Percentiles rank a stretch among this genome's conserved stretches.
These are phyloP conservation scores for Siniperca knerii DNA, from an alignment of 2,113 vertebrate species.

Conservation along the genomic window DNA sequence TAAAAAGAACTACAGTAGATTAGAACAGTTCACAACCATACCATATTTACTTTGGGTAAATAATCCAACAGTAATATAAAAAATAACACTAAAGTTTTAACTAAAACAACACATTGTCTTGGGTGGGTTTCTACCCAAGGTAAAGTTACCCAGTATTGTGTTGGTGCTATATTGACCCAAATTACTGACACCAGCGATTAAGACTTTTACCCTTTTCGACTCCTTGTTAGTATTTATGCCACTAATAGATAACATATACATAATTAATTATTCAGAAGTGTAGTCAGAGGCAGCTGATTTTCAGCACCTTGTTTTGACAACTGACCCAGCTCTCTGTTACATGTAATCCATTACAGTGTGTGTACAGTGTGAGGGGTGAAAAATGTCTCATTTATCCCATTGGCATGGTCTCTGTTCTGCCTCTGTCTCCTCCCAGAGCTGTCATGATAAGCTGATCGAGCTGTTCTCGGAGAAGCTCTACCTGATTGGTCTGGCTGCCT, in stretches of 20 bases:
- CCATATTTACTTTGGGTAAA: not conserved
- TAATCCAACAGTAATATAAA: not conserved
- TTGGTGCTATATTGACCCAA: not conserved
- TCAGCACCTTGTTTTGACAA: conserved; percentile 22
- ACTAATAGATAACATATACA: not conserved
- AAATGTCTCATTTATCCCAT: not conserved
- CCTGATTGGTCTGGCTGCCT: conserved; percentile 92
- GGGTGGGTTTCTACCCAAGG: not conserved
- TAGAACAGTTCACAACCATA: not conserved
- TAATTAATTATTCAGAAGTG: conserved; percentile 28
- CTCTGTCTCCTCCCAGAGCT: conserved; percentile 75
- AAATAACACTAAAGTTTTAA: not conserved
- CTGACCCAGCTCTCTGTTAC: conserved; percentile 1
- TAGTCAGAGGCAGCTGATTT: not conserved
- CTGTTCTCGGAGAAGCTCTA: conserved; percentile 95
- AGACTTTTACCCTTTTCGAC: not conserved
- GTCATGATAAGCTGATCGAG: conserved; percentile 88
- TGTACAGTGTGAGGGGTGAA: not conserved
- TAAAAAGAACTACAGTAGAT: not conserved
- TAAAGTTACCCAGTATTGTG: not conserved
- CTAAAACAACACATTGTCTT: not conserved
- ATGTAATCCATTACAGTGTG: not conserved
- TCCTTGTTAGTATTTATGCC: not conserved
- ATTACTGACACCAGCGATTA: not conserved
- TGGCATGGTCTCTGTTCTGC: not conserved